Conservation (phyloP, 2,888 invertebrate species). For the Amphipyra berbera region DNA sequence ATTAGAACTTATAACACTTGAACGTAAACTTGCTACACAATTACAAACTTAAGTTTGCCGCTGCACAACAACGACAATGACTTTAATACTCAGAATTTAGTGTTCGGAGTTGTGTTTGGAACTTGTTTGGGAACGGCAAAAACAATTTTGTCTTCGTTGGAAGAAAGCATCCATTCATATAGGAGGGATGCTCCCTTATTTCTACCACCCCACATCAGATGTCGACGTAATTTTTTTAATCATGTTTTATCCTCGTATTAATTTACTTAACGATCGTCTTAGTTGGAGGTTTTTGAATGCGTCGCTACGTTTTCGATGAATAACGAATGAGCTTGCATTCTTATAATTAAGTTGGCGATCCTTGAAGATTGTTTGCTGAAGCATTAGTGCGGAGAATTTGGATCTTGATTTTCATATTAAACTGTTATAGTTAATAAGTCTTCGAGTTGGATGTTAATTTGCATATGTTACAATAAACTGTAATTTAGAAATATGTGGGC, state of each 20-base stretch:
- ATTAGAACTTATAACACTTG: conserved; percentile 88
- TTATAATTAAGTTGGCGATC: conserved; percentile 62
- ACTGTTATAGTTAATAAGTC: conserved; percentile 30
- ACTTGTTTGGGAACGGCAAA: conserved; percentile 33
- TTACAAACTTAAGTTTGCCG: conserved; percentile 68
- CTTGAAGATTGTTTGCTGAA: conserved; percentile 73
- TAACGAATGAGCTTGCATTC: conserved; percentile 79
- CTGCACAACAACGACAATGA: conserved; percentile 37
- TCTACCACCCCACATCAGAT: conserved; percentile 71
- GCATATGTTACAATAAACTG: background rate
- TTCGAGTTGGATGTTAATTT: conserved; percentile 45
- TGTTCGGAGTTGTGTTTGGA: conserved; percentile 51
- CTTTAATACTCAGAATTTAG: conserved; percentile 49
- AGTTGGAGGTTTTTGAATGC: conserved; percentile 78
- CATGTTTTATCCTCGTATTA: conserved; percentile 89
- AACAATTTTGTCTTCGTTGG: conserved; percentile 59
- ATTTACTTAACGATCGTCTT: conserved; percentile 88
- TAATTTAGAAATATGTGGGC: too few relatives aligned
- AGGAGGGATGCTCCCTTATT: conserved; percentile 79
- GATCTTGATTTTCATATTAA: conserved; percentile 53
- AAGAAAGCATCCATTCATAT: conserved; percentile 82
- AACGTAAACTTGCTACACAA: conserved; percentile 82
- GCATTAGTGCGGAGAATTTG: conserved; percentile 56
- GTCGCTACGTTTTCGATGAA: conserved; percentile 85
- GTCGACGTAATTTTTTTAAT: conserved; percentile 89